A percentile compares a stretch with the other conserved stretches of the same genome.
Evolutionary conservation across 1,140 invertebrate species (phyloP).

Genomic region (Arion vulgaris): DNA sequence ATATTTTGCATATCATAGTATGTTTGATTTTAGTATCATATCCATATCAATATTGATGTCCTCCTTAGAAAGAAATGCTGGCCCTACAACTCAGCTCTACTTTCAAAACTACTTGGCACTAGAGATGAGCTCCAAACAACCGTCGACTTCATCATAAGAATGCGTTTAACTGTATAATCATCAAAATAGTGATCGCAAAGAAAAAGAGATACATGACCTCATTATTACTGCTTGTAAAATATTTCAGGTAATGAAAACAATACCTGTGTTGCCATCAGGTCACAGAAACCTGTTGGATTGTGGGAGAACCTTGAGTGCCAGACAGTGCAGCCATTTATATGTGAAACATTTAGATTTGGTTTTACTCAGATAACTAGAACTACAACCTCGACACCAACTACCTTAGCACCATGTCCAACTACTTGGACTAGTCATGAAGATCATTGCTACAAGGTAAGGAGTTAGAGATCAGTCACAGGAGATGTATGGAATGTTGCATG

Average conservation of each 20-base stretch:
- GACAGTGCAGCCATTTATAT: constrained; percentile 47
- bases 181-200: too few relatives aligned
- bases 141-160: too few relatives aligned
- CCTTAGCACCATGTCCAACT: constrained; percentile 44
- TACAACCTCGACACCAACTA: constrained; percentile 46
- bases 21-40: too few relatives aligned
- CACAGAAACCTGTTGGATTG: constrained; percentile 51
- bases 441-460: constrained; percentile 59
- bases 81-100: too few relatives aligned
- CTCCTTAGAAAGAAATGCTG: too few relatives aligned
- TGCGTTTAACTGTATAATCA: too few relatives aligned
- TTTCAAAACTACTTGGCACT: too few relatives aligned
- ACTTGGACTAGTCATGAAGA: constrained; percentile 48
- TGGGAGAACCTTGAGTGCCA: constrained; percentile 57
- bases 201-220: background rate
- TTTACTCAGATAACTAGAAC: constrained; percentile 48
- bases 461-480: background rate
- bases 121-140: too few relatives aligned
- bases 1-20: too few relatives aligned
- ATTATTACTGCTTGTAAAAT: background rate
- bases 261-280: constrained; percentile 57
- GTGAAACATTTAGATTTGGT: constrained; percentile 52
- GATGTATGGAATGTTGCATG: too few relatives aligned
- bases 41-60: too few relatives aligned
- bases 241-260: constrained; percentile 50